Conservation (phyloP, 2,797 vertebrate genomes). For the Argentina silus region DNA sequence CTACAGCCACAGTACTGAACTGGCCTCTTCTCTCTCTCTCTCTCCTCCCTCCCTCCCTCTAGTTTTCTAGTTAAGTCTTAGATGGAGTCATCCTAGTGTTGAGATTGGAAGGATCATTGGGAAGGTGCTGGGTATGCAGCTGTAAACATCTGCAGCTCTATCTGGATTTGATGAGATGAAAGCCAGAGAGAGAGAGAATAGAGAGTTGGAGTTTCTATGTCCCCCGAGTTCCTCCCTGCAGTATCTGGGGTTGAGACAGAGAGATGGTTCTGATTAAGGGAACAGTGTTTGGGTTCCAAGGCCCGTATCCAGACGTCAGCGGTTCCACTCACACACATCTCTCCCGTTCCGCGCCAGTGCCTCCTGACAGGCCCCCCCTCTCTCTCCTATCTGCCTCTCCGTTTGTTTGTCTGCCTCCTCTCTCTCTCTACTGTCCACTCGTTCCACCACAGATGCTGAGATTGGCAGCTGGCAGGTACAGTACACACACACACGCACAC, state of each 20-base stretch:
- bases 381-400: not conserved
- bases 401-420: conserved; percentile 1
- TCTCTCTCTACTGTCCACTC: conserved; percentile 35
- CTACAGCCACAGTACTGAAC: conserved; percentile 47
- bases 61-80: too few species aligned
- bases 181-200: not conserved
- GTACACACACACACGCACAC: not conserved
- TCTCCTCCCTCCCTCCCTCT: not conserved
- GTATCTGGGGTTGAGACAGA: conserved; percentile 30
- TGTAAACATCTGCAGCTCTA: too few species aligned
- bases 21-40: not conserved
- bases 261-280: conserved; percentile 50
- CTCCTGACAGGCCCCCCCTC: conserved; percentile 52
- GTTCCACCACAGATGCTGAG: conserved; percentile 37
- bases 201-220: conserved; percentile 13
- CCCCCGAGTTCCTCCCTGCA: conserved; percentile 35
- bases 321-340: conserved; percentile 39
- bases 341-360: conserved; percentile 58
- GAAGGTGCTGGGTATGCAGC: too few species aligned
- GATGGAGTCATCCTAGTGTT: too few species aligned
- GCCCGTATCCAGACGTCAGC: conserved; percentile 52
- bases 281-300: conserved; percentile 41
- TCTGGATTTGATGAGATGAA: not conserved
- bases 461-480: conserved; percentile 52
- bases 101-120: too few species aligned